Base-by-base conservation (phyloP, 1,140 invertebrate genomes). In the Drosophila micromelanica region DNA sequence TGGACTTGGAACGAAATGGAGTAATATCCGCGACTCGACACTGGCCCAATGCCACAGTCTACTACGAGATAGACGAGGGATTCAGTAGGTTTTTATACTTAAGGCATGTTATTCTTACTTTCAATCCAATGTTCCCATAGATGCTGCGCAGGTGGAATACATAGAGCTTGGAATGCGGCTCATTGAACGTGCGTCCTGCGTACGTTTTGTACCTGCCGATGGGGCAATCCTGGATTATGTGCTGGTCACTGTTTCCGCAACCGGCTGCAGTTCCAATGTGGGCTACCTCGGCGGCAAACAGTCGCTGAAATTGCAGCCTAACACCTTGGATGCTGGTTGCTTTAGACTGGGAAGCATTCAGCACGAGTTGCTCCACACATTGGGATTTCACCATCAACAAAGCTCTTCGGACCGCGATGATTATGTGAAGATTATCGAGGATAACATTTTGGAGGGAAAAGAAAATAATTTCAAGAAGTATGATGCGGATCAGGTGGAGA, bases 321-420 rank as follows among this genome's bases (percentile, higher is more conserved):
- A 13, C 20, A 9, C n/a, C 2, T 43, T 84, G 30, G 90, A 90
- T 46, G n/a, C 7, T 0, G 80, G 78, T 3, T 92, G 92, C 56
- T 90, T 92, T 7, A 92, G 15, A 70, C 82, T 61, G 52, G 93
- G 93, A 9, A 94, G 93, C 5, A 93, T 96, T 13, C 93, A 95
- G 7, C 95, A 96, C 64, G 95, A 96, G 84, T 81, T 96, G 7
- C 92, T 95, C 49, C 95, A 96, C 75, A 78, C 95, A 0, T 90
- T 95, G 11, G 95, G 95, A 0, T 96, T 96, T 78, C 94, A 93
- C 78, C 95, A 97, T 78, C 96, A 96, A 92, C 96, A 97, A 87
- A 94, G 94, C 77, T 93, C 95, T 5, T 91, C 93, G 1, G 94
- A 97, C 87, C 92, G 96, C 55, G 96, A 96, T 79, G 92, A 95